Percentiles rank a stretch among this genome's conserved stretches.
phyloP scores from a whole-genome alignment of 2,888 invertebrate species.

The Plagodis dolabraria region DNA sequence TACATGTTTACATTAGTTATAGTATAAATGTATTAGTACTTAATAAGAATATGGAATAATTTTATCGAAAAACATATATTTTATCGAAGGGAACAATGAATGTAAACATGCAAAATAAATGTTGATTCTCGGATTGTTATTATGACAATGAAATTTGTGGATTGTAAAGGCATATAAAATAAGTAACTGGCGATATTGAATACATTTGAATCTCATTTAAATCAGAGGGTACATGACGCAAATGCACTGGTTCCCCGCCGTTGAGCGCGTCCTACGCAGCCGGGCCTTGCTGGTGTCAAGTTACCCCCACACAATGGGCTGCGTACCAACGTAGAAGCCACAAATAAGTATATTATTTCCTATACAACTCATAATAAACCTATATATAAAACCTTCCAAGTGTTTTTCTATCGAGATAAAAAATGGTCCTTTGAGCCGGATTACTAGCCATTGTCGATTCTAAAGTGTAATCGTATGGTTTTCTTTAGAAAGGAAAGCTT shows the following conservation, averaged over 20 bases:
- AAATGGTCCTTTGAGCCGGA: slow-evolving; percentile 38
- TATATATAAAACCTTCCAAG: slow-evolving; percentile 29
- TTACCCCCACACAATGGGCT: slow-evolving; percentile 61
- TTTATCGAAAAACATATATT: too few species aligned
- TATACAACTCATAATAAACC: slow-evolving; percentile 11
- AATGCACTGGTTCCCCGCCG: slow-evolving; percentile 57
- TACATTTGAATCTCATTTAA: not conserved
- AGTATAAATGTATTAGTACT: too few species aligned
- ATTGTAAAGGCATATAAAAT: too few species aligned
- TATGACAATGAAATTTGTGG: too few species aligned
- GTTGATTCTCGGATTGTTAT: too few species aligned
- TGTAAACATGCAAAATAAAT: too few species aligned
- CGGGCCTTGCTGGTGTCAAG: slow-evolving; percentile 46
- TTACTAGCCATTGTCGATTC: slow-evolving; percentile 22
- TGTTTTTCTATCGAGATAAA: slow-evolving; percentile 29
- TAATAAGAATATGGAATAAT: too few species aligned
- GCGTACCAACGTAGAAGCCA: slow-evolving; percentile 48
- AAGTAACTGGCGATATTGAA: not conserved
- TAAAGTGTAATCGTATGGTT: slow-evolving; percentile 9
- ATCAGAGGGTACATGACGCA: slow-evolving; percentile 12
- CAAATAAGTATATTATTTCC: slow-evolving; percentile 43
- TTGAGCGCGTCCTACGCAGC: slow-evolving; percentile 74
- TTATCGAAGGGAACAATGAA: too few species aligned
- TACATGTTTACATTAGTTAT: too few species aligned
- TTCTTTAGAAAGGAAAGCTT: slow-evolving; percentile 4